phyloP scores from a whole-genome alignment of 2,113 vertebrate genomes.

The Bungarus multicinctus region DNA sequence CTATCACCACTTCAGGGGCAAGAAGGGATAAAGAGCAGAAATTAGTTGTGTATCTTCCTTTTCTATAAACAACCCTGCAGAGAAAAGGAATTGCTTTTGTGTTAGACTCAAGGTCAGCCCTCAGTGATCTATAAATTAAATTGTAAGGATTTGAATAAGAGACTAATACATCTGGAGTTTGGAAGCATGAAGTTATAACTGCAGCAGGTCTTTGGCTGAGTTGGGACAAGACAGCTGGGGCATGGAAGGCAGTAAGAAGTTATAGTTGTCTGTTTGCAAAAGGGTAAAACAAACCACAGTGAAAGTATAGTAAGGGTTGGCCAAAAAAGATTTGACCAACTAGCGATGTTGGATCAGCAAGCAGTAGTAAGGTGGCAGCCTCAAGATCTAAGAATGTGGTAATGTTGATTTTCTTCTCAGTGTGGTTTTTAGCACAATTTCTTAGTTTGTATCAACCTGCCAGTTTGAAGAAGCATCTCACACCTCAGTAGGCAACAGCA shows the following conservation, averaged over 20 bases:
- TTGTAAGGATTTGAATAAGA: not conserved
- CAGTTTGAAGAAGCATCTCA: slow-evolving; percentile 1
- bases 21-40: not conserved
- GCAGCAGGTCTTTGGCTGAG: not conserved
- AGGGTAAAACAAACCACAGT: no score
- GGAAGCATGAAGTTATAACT: not conserved
- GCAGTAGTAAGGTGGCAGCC: not conserved
- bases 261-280: not conserved
- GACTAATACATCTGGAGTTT: not conserved
- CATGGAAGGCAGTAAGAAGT: not conserved
- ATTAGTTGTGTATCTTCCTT: not conserved
- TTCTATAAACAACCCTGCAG: not conserved
- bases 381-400: not conserved
- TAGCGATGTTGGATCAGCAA: not conserved
- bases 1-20: not conserved
- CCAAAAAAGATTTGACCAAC: not conserved
- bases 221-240: not conserved
- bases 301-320: not conserved
- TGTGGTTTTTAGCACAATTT: slow-evolving; percentile 4
- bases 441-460: slow-evolving; percentile 21
- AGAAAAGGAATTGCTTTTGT: not conserved
- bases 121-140: not conserved
- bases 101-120: not conserved
- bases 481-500: not conserved
- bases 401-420: not conserved